Conservation (phyloP, 2,797 vertebrate genomes). For the Pelochelys cantorii region DNA sequence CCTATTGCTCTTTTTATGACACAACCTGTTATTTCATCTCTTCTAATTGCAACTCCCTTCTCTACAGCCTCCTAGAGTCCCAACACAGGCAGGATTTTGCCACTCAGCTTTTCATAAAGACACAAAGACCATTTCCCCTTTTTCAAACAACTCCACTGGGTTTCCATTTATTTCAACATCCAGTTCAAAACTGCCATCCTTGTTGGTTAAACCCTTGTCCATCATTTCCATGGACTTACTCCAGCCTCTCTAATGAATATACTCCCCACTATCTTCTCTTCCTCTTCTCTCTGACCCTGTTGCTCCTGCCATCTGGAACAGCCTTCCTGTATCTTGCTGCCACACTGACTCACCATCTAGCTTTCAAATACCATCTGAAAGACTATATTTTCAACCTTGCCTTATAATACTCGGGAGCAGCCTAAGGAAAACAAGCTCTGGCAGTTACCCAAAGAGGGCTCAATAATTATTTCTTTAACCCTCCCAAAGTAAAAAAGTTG, state of each 20-base stretch:
- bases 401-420: conserved; percentile 58
- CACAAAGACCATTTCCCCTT: not conserved
- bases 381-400: conserved; percentile 64
- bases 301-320: conserved; percentile 65
- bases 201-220: conserved; percentile 29
- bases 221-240: conserved; percentile 17
- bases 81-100: not conserved
- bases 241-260: not conserved
- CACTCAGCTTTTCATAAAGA: not conserved
- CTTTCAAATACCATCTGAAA: conserved; percentile 68
- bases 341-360: conserved; percentile 64
- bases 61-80: not conserved
- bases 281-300: conserved; percentile 66
- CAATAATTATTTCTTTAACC: conserved; percentile 70
- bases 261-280: not conserved
- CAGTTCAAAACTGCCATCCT: conserved; percentile 18
- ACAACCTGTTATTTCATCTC: not conserved
- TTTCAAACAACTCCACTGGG: not conserved
- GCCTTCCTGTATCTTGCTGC: conserved; percentile 50
- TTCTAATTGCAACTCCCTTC: not conserved
- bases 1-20: not conserved
- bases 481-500: conserved; percentile 57
- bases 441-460: conserved; percentile 58
- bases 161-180: not conserved
- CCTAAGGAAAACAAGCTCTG: conserved; percentile 63